Evolutionary conservation across 2,888 invertebrate genomes (phyloP).

Genomic region (Clostera curtula): DNA sequence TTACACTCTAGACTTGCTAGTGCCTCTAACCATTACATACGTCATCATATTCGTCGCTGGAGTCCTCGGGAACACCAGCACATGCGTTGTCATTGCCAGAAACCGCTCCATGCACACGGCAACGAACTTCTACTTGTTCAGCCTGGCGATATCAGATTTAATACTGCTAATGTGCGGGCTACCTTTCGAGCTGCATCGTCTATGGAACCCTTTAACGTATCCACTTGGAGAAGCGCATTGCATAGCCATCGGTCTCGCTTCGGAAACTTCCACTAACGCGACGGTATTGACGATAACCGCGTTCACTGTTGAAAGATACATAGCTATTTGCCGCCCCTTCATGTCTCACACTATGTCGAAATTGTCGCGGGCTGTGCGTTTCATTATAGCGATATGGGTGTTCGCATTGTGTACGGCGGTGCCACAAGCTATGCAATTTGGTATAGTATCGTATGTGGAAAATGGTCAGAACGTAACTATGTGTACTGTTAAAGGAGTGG

Average conservation of each 20-base stretch:
- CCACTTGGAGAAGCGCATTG: constrained; percentile 86
- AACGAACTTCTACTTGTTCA: constrained; percentile 89
- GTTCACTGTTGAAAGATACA: constrained; percentile 91
- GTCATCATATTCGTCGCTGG: constrained; percentile 81
- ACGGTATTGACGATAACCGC: constrained; percentile 91
- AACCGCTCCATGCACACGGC: constrained; percentile 89
- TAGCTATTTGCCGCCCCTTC: constrained; percentile 91
- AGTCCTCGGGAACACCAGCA: constrained; percentile 85
- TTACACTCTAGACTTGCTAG: constrained; percentile 76
- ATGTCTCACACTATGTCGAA: constrained; percentile 89
- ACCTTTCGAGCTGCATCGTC: constrained; percentile 84
- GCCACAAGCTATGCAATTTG: constrained; percentile 88
- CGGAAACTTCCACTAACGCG: constrained; percentile 90
- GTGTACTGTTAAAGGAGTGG: constrained; percentile 76
- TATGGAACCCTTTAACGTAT: constrained; percentile 84
- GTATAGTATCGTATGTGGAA: constrained; percentile 73
- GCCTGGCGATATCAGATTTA: constrained; percentile 85
- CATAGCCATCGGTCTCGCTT: constrained; percentile 82
- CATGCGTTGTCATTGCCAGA: constrained; percentile 84
- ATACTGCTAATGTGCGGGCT: constrained; percentile 83
- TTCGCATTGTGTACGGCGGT: constrained; percentile 82
- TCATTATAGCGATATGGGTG: constrained; percentile 85
- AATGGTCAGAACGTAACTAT: constrained; percentile 63
- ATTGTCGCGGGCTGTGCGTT: constrained; percentile 85
- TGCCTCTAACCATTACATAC: constrained; percentile 81